These are phyloP conservation scores for Potamarius usumacintae DNA, from an alignment of 2,113 vertebrate species.

Conservation along the genomic window DNA sequence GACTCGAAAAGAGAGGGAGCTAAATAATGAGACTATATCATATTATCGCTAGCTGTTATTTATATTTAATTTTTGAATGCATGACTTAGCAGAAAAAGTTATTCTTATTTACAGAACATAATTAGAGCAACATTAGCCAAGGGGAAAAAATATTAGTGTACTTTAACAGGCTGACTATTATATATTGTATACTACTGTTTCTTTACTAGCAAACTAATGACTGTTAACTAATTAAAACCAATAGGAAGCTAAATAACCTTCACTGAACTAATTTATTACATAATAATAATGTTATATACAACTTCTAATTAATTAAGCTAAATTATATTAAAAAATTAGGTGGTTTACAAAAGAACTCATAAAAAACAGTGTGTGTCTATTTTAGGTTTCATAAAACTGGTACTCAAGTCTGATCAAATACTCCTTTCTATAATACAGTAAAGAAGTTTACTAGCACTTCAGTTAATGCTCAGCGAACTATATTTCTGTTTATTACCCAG, in stretches of 20 bases:
- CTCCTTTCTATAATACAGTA: not conserved
- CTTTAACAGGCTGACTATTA: not conserved
- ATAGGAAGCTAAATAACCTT: not conserved
- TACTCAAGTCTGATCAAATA: not conserved
- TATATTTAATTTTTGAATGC: not conserved
- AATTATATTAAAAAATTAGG: too few species aligned
- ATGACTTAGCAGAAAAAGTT: not conserved
- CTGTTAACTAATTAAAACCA: not conserved
- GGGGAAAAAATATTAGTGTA: not conserved
- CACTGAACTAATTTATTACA: not conserved
- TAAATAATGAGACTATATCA: not conserved
- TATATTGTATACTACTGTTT: not conserved
- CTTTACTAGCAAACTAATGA: not conserved
- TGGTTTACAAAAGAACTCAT: too few species aligned
- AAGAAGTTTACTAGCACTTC: not conserved
- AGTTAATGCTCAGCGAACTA: not conserved
- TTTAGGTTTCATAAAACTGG: not conserved
- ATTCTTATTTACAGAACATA: not conserved
- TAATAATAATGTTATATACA: too few species aligned
- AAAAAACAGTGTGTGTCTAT: too few species aligned
- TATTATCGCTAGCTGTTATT: not conserved
- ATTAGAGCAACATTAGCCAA: not conserved
- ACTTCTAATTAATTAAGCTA: too few species aligned
- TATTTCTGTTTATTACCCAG: not conserved
- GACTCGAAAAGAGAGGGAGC: not conserved